Conservation (phyloP, 2,113 vertebrate genomes). For the Zeus faber region DNA sequence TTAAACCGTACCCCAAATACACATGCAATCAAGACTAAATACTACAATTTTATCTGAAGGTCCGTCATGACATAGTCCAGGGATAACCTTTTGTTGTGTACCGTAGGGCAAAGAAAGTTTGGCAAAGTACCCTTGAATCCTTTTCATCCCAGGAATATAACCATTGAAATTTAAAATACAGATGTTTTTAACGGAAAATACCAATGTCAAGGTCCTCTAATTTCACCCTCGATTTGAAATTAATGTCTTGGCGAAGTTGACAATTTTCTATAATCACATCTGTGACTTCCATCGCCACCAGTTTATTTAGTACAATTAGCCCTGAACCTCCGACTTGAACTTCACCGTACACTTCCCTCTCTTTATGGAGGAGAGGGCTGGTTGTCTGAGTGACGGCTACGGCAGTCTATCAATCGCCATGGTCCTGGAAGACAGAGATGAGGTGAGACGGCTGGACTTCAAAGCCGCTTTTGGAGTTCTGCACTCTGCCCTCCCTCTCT, state of each 20-base stretch:
- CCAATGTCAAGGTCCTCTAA: constrained; percentile 46
- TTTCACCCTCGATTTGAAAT: constrained; percentile 48
- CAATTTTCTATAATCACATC: constrained; percentile 49
- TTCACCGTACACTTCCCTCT: constrained; percentile 36
- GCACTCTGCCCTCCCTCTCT: constrained; percentile 59
- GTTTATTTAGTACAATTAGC: constrained; percentile 59
- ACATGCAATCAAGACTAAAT: constrained; percentile 72
- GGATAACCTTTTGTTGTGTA: constrained; percentile 62
- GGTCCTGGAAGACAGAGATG: constrained; percentile 65
- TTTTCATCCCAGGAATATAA: constrained; percentile 63
- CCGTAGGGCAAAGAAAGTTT: constrained; percentile 54
- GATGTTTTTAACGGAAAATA: constrained; percentile 56
- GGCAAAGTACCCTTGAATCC: constrained; percentile 48
- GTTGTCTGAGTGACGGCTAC: constrained; percentile 45
- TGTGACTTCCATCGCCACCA: constrained; percentile 47
- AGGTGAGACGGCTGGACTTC: constrained; percentile 72
- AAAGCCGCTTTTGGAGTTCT: constrained; percentile 66
- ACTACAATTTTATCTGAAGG: constrained; percentile 64
- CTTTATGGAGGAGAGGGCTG: constrained; percentile 29
- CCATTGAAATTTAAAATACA: constrained; percentile 47
- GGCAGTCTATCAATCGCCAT: constrained; percentile 63
- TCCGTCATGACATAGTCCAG: constrained; percentile 70
- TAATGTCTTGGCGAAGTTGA: constrained; percentile 51
- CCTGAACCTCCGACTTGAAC: constrained; percentile 59
- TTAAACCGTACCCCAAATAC: constrained; percentile 66